Evolutionary conservation across 2,113 vertebrate genomes (phyloP), one percentile per base, ranked within the genome.

Genomic region (Crotalus helleri): DNA sequence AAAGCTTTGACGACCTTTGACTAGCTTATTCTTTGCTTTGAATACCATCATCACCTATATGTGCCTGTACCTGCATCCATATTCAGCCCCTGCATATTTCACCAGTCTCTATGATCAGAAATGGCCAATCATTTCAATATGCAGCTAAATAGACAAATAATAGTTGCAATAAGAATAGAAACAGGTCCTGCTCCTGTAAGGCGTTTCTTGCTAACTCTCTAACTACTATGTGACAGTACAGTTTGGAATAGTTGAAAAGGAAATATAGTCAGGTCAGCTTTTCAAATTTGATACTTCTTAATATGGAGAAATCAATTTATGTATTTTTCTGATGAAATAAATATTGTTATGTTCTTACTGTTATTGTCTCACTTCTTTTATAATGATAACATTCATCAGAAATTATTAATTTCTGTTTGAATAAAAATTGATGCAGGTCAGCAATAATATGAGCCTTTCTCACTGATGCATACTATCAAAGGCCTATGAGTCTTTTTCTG

Each of bases 51-150:
- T 21, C 53, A 55, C 54, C 87, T 94, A 94, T 95, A 92, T 95
- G 59, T 54, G 87, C 21, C 88, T 94, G 54, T 90, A 93, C 58
- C 87, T 96, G 85, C 44, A 91, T 88, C 54, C 29, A 44, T 90
- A 90, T 69, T n/a, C 33, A 6, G 2, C 12, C 11, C 12, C 29
- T 33, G 24, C 9, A 26, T 29, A 61, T 11, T 61, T 61, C 59
- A 61, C 24, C 4, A 69, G 89, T 59, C 39, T 96, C 94, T 94
- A 49, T 46, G 86, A 95, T 94, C 96, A 94, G 96, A 96, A 96
- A 93, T 92, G 95, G 96, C 93, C 94, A 96, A 89, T 91, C 95
- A 91, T 96, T 97, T 87, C 92, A 96, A 95, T 95, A 85, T 96
- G 94, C 55, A 93, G 94, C 92, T 96, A 96, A 89, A 92, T 4